A percentile compares a stretch with the other conserved stretches of the same genome.
Conservation (phyloP, 2,888 invertebrate genomes). For the Ptychoptera albimana region DNA sequence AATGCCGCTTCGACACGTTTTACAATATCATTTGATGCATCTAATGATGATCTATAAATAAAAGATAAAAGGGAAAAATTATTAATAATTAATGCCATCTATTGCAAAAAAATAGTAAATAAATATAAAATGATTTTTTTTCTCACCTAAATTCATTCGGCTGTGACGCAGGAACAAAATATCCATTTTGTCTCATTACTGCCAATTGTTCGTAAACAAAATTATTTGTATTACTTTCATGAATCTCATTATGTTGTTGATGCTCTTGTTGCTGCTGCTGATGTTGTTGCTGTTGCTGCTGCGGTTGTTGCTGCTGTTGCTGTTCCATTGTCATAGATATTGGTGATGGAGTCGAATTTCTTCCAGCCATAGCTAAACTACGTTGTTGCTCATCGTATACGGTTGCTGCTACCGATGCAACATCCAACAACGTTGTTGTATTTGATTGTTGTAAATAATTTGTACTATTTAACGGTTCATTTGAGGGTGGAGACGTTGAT, state of each 20-base stretch:
- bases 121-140: too few relatives aligned
- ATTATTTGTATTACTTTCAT: not conserved
- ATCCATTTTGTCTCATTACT: constrained; percentile 16
- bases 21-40: constrained; percentile 38
- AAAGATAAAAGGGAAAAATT: constrained; percentile 5
- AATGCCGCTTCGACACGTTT: constrained; percentile 46
- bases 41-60: constrained; percentile 21
- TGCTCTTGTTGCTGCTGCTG: constrained; percentile 12
- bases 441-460: too few relatives aligned
- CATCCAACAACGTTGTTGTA: constrained; percentile 23
- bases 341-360: constrained; percentile 32
- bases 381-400: constrained; percentile 7
- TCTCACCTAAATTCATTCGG: constrained; percentile 27
- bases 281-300: constrained; percentile 21
- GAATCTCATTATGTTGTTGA: constrained; percentile 7
- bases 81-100: not conserved
- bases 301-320: constrained; percentile 32
- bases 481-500: not conserved
- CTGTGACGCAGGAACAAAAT: constrained; percentile 22
- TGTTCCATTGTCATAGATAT: not conserved
- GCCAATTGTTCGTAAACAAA: constrained; percentile 15
- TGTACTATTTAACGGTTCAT: too few relatives aligned
- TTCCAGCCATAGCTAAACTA: constrained; percentile 17
- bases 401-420: constrained; percentile 21
- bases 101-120: not conserved